These are phyloP conservation scores for Morinoia aosen DNA, from an alignment of 2,888 invertebrate genomes.

Conservation along the genomic window DNA sequence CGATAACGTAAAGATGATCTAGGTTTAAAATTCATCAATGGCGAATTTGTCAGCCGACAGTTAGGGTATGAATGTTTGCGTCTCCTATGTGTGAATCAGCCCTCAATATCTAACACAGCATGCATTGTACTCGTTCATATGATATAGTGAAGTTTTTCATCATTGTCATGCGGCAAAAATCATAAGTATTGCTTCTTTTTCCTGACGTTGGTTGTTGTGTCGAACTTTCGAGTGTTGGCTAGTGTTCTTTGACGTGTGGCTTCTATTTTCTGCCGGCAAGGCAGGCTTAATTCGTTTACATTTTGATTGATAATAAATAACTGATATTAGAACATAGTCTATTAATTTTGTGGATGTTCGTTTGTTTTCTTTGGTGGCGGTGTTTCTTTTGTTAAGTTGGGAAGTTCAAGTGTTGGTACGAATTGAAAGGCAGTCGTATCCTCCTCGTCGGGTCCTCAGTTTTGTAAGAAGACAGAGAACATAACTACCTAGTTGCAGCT, in stretches of 20 bases:
- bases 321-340: background rate
- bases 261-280: background rate
- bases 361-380: background rate
- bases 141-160: background rate
- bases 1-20: background rate
- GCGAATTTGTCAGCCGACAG: background rate
- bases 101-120: background rate
- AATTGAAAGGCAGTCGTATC: background rate
- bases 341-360: background rate
- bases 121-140: background rate
- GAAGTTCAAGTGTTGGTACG: background rate
- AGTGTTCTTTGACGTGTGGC: background rate
- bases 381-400: background rate
- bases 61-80: background rate
- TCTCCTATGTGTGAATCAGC: background rate
- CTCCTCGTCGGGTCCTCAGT: background rate
- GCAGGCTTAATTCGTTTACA: background rate
- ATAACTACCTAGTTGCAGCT: background rate
- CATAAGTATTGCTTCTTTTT: background rate
- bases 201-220: background rate
- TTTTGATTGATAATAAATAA: background rate
- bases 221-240: background rate
- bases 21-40: background rate
- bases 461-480: background rate
- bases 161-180: background rate